These are phyloP conservation scores for Eupithecia abbreviata DNA, from an alignment of 2,888 invertebrate genomes.

Conservation along the genomic window DNA sequence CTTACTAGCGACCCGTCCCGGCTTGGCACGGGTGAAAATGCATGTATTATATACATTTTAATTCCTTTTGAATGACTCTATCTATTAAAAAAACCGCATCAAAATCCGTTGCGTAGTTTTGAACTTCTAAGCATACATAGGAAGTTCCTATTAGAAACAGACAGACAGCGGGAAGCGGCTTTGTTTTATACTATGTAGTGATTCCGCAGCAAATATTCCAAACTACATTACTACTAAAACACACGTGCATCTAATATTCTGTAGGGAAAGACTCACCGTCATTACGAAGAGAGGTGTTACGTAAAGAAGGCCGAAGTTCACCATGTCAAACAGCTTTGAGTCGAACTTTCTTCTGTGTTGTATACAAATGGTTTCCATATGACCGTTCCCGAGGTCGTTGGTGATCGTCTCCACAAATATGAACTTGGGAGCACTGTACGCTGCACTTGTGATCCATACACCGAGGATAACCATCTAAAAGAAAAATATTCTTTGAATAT, in stretches of 20 bases:
- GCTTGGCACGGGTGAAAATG: too few relatives aligned
- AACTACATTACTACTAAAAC: neutral
- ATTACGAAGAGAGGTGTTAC: conserved; percentile 91
- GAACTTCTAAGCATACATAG: too few relatives aligned
- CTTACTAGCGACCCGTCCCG: too few relatives aligned
- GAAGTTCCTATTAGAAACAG: too few relatives aligned
- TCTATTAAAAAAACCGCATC: too few relatives aligned
- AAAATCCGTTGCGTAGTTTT: too few relatives aligned
- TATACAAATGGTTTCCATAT: conserved; percentile 88
- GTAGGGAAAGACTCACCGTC: conserved; percentile 81
- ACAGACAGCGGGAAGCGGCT: too few relatives aligned
- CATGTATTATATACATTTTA: too few relatives aligned
- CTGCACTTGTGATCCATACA: conserved; percentile 92
- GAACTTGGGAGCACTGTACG: conserved; percentile 93
- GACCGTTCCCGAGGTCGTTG: conserved; percentile 83
- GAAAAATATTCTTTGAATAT: conserved; percentile 50
- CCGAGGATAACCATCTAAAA: conserved; percentile 88
- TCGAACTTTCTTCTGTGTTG: conserved; percentile 90
- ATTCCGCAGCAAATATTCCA: neutral
- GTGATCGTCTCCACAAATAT: conserved; percentile 91
- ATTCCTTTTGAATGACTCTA: too few relatives aligned
- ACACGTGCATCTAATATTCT: neutral
- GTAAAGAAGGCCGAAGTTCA: conserved; percentile 93
- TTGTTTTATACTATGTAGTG: too few relatives aligned
- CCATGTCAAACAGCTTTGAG: conserved; percentile 90